Percentiles rank a stretch among this genome's conserved stretches.
These are phyloP conservation scores for Limnothrissa miodon DNA, from an alignment of 2,113 vertebrate genomes.

Conservation along the genomic window DNA sequence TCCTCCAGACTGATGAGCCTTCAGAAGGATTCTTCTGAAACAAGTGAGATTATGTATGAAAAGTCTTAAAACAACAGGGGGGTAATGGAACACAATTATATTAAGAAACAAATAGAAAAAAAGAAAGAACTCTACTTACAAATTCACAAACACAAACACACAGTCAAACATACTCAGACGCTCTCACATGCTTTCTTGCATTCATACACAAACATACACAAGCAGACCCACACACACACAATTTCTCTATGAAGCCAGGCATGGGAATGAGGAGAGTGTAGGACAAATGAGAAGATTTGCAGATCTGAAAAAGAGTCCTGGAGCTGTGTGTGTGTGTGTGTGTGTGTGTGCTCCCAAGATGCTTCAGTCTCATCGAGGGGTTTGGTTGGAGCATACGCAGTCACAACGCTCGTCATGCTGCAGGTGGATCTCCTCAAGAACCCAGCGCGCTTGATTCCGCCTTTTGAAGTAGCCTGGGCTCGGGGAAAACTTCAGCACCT, in stretches of 20 bases:
- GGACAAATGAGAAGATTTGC: background rate
- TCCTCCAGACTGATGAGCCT: background rate
- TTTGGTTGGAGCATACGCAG: slow-evolving; percentile 85
- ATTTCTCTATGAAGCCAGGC: slow-evolving; percentile 28
- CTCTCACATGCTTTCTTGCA: too few species aligned
- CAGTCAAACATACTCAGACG: slow-evolving; percentile 11
- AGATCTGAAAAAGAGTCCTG: background rate
- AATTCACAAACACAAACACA: background rate
- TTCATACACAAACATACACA: background rate
- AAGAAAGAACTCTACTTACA: background rate
- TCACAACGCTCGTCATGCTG: slow-evolving; percentile 91
- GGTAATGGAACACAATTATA: background rate
- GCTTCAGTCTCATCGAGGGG: slow-evolving; percentile 80
- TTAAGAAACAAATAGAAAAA: background rate
- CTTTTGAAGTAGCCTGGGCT: slow-evolving; percentile 70
- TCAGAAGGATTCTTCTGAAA: background rate
- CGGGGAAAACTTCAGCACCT: slow-evolving; percentile 91
- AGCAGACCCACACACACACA: background rate
- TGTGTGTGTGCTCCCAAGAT: background rate
- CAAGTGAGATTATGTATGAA: slow-evolving; percentile 7
- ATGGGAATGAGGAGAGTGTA: slow-evolving; percentile 18
- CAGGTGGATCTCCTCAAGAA: slow-evolving; percentile 87
- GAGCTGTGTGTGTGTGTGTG: background rate
- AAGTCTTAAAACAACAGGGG: slow-evolving; percentile 9
- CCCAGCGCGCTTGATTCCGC: slow-evolving; percentile 71